Evolutionary conservation across 2,797 vertebrate genomes (phyloP).

Genomic region (Selene dorsalis): DNA sequence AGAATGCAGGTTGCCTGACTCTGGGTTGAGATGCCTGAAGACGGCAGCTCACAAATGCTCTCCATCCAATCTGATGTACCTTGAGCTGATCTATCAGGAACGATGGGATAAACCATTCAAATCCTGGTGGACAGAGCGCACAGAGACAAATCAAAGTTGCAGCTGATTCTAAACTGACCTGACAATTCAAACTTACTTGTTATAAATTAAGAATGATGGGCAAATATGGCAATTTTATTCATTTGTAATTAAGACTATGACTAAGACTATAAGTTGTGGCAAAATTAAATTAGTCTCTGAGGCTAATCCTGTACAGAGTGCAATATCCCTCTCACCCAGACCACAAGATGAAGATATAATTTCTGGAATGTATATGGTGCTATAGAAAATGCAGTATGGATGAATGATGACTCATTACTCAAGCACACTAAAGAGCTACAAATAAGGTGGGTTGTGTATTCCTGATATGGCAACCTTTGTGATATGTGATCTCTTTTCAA

Average conservation of each 20-base stretch:
- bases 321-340: neutral
- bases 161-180: too few species aligned
- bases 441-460: neutral
- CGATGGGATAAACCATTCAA: neutral
- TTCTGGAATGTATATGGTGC: too few species aligned
- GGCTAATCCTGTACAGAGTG: neutral
- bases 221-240: neutral
- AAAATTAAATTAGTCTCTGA: neutral
- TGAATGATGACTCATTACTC: neutral
- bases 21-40: neutral
- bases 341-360: too few species aligned
- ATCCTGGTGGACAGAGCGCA: neutral
- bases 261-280: neutral
- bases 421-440: conserved; percentile 7
- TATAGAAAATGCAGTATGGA: neutral
- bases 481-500: neutral
- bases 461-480: neutral
- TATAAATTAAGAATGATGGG: neutral
- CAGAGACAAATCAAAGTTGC: too few species aligned
- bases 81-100: neutral
- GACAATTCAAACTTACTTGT: too few species aligned
- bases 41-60: neutral
- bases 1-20: too few species aligned
- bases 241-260: neutral
- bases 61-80: neutral